Evolutionary conservation across 2,888 invertebrate species (phyloP).

Genomic region (Oscheius sp.): DNA sequence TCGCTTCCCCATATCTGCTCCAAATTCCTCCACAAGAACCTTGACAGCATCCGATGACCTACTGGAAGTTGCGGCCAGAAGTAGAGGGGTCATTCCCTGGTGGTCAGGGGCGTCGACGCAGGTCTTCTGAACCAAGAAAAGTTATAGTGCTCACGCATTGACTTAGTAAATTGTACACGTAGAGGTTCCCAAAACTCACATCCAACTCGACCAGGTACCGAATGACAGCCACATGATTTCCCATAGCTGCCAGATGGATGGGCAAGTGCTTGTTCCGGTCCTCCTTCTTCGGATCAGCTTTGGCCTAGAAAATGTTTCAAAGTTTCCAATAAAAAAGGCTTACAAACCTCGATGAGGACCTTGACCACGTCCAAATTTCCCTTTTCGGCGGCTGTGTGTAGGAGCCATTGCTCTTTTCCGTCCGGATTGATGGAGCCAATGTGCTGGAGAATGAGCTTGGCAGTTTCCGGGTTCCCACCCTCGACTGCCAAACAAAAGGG

Average conservation of each 20-base stretch:
- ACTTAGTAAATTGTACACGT: too few relatives aligned
- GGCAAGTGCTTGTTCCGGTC: constrained; percentile 43
- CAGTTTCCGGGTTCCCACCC: constrained; percentile 53
- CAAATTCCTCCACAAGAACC: constrained; percentile 41
- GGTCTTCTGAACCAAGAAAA: not conserved
- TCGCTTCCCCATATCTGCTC: constrained; percentile 39
- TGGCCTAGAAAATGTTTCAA: not conserved
- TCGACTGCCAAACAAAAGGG: constrained; percentile 54
- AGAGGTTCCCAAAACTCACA: constrained; percentile 19
- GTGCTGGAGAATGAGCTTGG: constrained; percentile 35
- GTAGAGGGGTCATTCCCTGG: constrained; percentile 50
- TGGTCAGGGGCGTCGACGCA: constrained; percentile 35
- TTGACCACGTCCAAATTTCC: constrained; percentile 48
- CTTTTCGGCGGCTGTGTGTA: constrained; percentile 52
- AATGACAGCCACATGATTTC: constrained; percentile 48
- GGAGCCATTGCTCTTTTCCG: constrained; percentile 35
- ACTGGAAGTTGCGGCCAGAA: constrained; percentile 46
- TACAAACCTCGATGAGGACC: constrained; percentile 39
- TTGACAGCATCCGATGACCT: constrained; percentile 43
- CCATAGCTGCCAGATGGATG: constrained; percentile 52
- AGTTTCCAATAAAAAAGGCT: too few relatives aligned
- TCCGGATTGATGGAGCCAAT: not conserved
- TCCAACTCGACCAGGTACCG: constrained; percentile 44
- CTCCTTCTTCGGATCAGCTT: constrained; percentile 29
- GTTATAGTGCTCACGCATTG: too few relatives aligned